Evolutionary conservation across 1,140 invertebrate species (phyloP).

Genomic region (Meloidogyne floridensis): DNA sequence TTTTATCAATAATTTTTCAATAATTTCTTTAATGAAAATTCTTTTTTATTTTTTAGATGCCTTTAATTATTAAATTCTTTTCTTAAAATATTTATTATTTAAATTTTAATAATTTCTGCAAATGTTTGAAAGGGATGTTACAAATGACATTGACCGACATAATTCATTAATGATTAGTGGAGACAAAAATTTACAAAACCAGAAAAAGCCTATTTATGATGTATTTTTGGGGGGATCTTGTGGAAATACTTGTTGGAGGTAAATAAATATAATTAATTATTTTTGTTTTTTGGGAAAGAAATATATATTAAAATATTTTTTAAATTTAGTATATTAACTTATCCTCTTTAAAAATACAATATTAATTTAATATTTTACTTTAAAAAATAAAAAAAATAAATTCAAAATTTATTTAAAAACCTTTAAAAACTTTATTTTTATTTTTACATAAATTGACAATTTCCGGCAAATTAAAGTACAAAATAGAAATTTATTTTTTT

Average conservation of each 20-base stretch:
- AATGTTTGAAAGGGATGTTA: not conserved
- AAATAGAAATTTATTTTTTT: not conserved
- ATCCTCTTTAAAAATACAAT: too few species aligned
- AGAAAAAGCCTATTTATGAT: conserved; percentile 54
- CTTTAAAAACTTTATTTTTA: too few species aligned
- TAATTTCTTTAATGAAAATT: not conserved
- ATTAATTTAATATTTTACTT: too few species aligned
- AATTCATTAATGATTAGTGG: not conserved
- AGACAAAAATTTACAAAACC: not conserved
- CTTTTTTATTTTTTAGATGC: not conserved
- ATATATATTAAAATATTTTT: too few species aligned
- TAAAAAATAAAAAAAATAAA: too few species aligned
- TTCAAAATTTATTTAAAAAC: too few species aligned
- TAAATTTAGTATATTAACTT: too few species aligned
- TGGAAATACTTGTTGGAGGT: conserved; percentile 39
- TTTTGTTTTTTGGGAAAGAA: too few species aligned
- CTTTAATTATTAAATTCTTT: not conserved
- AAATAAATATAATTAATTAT: conserved; percentile 15
- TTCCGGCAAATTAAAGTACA: not conserved
- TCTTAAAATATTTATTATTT: not conserved
- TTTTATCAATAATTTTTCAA: too few species aligned
- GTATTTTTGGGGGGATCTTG: conserved; percentile 64
- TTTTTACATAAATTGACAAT: not conserved
- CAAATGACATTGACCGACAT: not conserved
- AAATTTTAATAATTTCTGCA: not conserved